These are phyloP conservation scores for Slavum lentiscoides DNA, from an alignment of 2,888 invertebrate genomes.

Conservation along the genomic window DNA sequence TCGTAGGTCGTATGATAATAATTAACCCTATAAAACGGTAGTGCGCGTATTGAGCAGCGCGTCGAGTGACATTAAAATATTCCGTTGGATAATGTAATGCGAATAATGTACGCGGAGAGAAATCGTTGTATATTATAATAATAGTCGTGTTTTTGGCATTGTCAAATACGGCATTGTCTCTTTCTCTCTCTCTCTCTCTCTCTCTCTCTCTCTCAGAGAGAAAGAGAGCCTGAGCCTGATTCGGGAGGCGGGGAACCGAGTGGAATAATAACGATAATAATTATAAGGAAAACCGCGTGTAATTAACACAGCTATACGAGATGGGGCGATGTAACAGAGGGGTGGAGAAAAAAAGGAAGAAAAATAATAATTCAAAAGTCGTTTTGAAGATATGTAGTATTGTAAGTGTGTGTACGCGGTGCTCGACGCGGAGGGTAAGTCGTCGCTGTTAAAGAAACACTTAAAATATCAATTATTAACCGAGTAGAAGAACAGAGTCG, in stretches of 20 bases:
- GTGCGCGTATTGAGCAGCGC: no score
- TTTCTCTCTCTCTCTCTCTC: no score
- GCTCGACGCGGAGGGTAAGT: neutral
- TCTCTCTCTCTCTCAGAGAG: no score
- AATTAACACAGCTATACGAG: constrained; percentile 37
- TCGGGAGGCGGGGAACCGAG: no score
- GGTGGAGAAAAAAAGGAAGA: constrained; percentile 2
- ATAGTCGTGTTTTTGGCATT: constrained; percentile 9
- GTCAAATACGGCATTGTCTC: constrained; percentile 1
- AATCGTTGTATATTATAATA: neutral
- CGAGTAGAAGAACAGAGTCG: neutral
- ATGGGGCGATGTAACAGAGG: neutral
- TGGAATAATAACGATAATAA: neutral
- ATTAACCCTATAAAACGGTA: no score
- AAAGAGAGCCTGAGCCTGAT: neutral
- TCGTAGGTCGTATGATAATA: no score
- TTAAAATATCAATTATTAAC: constrained; percentile 52
- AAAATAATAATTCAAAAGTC: constrained; percentile 27
- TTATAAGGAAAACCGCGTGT: neutral
- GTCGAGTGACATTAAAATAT: no score
- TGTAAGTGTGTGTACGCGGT: neutral
- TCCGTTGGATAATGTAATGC: neutral
- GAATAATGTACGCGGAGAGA: neutral
- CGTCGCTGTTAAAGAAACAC: constrained; percentile 39
- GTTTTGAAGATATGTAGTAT: constrained; percentile 6